These are phyloP conservation scores for Indicator indicator DNA, from an alignment of 2,113 vertebrate genomes.

Conservation along the genomic window DNA sequence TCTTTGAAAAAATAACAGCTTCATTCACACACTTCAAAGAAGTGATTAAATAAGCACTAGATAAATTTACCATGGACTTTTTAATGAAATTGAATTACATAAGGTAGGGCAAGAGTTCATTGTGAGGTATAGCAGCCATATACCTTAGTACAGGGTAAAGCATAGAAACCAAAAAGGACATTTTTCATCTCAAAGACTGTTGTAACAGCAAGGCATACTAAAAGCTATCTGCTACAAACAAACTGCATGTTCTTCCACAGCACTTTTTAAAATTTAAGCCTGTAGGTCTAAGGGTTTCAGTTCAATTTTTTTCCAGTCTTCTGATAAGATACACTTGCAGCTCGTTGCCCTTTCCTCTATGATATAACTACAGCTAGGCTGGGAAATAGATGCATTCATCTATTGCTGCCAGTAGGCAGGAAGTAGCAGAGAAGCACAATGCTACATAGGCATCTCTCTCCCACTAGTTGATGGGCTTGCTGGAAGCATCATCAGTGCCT, in stretches of 20 bases:
- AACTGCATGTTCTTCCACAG: background rate
- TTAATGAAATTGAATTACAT: constrained; percentile 59
- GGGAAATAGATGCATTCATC: background rate
- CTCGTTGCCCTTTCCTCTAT: background rate
- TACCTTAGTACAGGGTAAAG: background rate
- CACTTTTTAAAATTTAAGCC: background rate
- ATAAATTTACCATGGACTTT: constrained; percentile 53
- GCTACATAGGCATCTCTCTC: background rate
- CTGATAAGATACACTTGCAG: background rate
- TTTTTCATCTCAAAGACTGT: constrained; percentile 3
- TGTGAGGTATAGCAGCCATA: constrained; percentile 1
- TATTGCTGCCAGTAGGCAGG: background rate
- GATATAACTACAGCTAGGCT: background rate
- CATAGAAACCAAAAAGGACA: background rate
- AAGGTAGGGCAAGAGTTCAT: constrained; percentile 36
- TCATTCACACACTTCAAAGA: constrained; percentile 71
- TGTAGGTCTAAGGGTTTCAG: background rate
- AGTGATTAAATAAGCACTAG: constrained; percentile 54
- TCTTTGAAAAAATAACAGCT: constrained; percentile 68
- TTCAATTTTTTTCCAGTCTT: background rate
- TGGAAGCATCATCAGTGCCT: background rate
- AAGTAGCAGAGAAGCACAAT: background rate
- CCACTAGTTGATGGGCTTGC: background rate
- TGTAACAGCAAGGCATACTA: background rate
- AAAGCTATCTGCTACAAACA: background rate